Base-by-base conservation (phyloP, 2,797 vertebrate genomes). In the Hapalemur alaotrensis region DNA sequence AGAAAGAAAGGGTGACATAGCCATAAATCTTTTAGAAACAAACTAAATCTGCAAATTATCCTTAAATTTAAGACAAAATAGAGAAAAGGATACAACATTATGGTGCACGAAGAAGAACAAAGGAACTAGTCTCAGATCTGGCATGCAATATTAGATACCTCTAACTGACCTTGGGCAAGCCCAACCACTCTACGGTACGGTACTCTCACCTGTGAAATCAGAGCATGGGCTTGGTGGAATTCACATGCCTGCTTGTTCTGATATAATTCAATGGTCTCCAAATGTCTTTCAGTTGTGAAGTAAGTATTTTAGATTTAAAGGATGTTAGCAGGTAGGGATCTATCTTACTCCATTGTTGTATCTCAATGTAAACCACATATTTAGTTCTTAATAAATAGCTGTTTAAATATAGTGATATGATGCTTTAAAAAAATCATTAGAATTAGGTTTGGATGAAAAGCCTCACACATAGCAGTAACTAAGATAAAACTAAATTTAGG, bases 1-100 rank as follows among this genome's bases (percentile, higher is more conserved):
- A 9, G 78, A 83, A 89, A 97, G 96, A 82, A 89, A 97, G 96
- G 93, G 92, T 0, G 79, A 98, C 93, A 98, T 93, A 79, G 83
- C 61, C 50, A 9, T 46, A 50, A 69, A 89, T 50, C 69, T 92
- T 75, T 65, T 52, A 81, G 61, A 83, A 82, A 87, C 59, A 91
- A 88, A 86, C 46, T 43, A 80, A 85, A 95, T 85, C 30, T 88
- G n/a, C 30, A 61, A 35, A 22, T 95, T 82, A 85, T 32, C 28
- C 30, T 38, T 72, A 85, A 54, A 75, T 5, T 78, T 65, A 57
- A 61, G 7, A 65, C 76, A 84, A 57, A 80, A 43, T 0, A 63
- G 13, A 75, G 20, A 75, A 93, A 38, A 65, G 18, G 38, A 57
- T 30, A 67, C 22, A 78, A 20, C 7, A 70, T 35, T 81, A 57